Conservation (phyloP, 1,140 invertebrate species). For the Trialeurodes vaporariorum region DNA sequence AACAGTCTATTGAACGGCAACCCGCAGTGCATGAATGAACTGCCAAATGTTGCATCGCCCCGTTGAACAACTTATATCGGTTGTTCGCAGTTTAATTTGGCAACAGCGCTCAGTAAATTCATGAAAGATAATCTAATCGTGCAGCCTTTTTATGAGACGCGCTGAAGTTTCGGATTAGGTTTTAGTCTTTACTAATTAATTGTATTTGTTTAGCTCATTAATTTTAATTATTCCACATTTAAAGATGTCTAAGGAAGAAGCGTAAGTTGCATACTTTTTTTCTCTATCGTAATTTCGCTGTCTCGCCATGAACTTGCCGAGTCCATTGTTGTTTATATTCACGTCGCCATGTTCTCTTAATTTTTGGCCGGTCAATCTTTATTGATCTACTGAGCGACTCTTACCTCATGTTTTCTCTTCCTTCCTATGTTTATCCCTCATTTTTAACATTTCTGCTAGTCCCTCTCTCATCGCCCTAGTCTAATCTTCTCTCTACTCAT, state of each 20-base stretch:
- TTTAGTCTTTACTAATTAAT: too few relatives aligned
- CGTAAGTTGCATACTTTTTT: background rate
- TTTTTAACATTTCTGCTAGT: background rate
- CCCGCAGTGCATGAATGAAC: too few relatives aligned
- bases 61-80: too few relatives aligned
- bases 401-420: background rate
- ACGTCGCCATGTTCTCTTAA: background rate
- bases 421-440: background rate
- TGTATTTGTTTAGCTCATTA: background rate
- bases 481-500: background rate
- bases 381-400: background rate
- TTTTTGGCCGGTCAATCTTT: background rate
- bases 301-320: background rate
- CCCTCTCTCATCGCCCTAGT: background rate
- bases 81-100: too few relatives aligned
- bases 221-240: background rate
- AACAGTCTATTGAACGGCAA: too few relatives aligned
- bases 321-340: background rate
- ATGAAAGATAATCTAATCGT: too few relatives aligned
- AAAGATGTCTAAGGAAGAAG: background rate
- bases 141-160: too few relatives aligned
- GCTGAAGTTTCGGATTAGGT: too few relatives aligned
- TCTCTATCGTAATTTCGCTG: background rate
- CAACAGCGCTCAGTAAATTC: too few relatives aligned
- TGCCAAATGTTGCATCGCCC: too few relatives aligned